Base-by-base conservation (phyloP, 2,113 vertebrate genomes). In the Tupaia chinensis region DNA sequence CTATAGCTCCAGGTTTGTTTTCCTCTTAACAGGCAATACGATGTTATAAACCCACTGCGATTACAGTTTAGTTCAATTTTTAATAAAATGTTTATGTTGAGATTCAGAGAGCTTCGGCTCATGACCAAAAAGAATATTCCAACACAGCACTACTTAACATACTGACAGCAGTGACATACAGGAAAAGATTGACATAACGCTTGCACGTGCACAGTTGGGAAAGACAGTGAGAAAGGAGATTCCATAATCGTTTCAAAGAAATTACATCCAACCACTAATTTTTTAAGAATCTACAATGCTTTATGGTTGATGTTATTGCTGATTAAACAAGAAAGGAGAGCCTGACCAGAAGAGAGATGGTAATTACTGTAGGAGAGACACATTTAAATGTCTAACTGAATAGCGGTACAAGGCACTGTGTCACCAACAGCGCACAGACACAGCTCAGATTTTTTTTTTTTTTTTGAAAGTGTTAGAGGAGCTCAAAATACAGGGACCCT, bases 201-300 rank as follows among this genome's bases (percentile, higher is more conserved):
- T 58, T 93, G 29, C 44, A 66, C 10, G 25, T 25, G 56, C 22
- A 65, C 61, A 93, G 63, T 25, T 77, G 23, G 86, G 65, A 94
- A 87, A 44, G 7, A 22, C 76, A 84, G 25, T 23, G 95, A 84
- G 54, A 84, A 91, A 86, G 58, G n/a, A 83, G 58, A 93, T 83
- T 78, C 32, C n/a, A 65, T 72, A 88, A 77, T 61, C 44, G 56
- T 80, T 95, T 93, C 44, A 73, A 97, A 95, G 54, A 82, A 85
- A 88, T 83, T 27, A 82, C 96, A 91, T 27, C 8, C 22, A 79
- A 27, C 2, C 17, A 73, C 66, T 34, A 60, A 76, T 20, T 93
- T 95, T 95, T 32, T 60, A 97, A 93, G 70, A 53, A 66, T 66
- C 32, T 72, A 58, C 29, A 77, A 66, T 79, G 29, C 5, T 27